Evolutionary conservation across 53 echinoderm and acorn worm genomes (phyloP), one percentile per base, ranked within the genome.

Genomic region (Hippasteria phrygiana): DNA sequence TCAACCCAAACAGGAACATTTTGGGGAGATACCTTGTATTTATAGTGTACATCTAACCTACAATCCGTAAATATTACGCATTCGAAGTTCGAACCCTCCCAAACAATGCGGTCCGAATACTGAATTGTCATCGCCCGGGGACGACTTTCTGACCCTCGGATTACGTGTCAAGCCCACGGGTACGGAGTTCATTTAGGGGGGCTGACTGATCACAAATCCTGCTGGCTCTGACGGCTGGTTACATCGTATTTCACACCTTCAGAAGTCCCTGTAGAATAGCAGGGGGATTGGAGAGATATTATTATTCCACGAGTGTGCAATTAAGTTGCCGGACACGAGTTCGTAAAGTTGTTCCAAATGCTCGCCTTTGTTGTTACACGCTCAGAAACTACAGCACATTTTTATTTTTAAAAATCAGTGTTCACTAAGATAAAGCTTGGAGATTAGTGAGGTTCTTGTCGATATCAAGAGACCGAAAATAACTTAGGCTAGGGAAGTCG

Each of bases 241-340:
- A 43, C 81, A 63, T 45, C 81, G 63, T 81, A 81, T 81, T 81
- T 81, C 81, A 81, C 81, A 81, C 81, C 31, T 17, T 31, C 5
- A 28, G 81, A 17, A 65, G 0, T 46, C 81, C 64, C 81, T 27
- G 10, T 8, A 41, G 81, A 27, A 42, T 43, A 2, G 1, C 36
- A 14, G 8, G 20, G 59, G 69, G 69, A 31, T 12, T 34, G 69
- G 69, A 17, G 69, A 36, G 35, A 8, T 35, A 26, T 67, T 35
- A 2, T 10, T 13, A 16, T 10, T 14, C 34, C 32, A 31, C 69
- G 3, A 31, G 29, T 63, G 7, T 34, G 70, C 34, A 12, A 4
- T 17, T 51, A 51, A 51, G n/a, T n/a, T n/a, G n/a, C n/a, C n/a
- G n/a, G n/a, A n/a, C n/a, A n/a, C n/a, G n/a, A n/a, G n/a, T n/a